phyloP scores from a whole-genome alignment of 2,888 invertebrate genomes.

The Drosophila fulvimacula region DNA sequence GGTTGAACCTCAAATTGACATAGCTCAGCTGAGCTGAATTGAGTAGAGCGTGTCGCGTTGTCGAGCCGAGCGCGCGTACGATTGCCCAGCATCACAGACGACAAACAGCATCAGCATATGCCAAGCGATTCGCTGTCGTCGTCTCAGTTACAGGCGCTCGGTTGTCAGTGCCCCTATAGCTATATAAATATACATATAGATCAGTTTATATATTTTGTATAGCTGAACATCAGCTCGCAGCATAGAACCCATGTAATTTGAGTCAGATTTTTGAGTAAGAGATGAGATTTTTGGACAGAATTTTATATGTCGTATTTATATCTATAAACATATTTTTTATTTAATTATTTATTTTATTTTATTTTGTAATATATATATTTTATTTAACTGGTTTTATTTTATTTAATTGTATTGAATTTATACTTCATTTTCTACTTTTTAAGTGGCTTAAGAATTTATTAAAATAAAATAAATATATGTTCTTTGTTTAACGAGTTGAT shows the following conservation, averaged over 20 bases:
- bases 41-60: constrained; percentile 19
- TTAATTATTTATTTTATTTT: too few species aligned
- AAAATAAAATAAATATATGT: too few species aligned
- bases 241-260: background rate
- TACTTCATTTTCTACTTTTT: too few species aligned
- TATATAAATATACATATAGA: background rate
- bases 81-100: constrained; percentile 34
- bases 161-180: constrained; percentile 24
- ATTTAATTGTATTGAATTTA: too few species aligned
- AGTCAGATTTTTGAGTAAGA: too few species aligned
- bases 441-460: too few species aligned
- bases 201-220: background rate
- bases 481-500: too few species aligned
- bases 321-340: too few species aligned
- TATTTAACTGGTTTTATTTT: too few species aligned
- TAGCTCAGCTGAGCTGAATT: background rate
- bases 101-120: constrained; percentile 27
- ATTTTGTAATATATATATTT: too few species aligned
- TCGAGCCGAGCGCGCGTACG: constrained; percentile 34
- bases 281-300: too few species aligned
- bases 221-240: background rate
- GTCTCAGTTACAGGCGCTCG: constrained; percentile 40
- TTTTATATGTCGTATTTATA: too few species aligned
- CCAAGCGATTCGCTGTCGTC: constrained; percentile 33
- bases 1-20: constrained; percentile 17